Conservation (phyloP, 2,797 vertebrate species). For the Neosilurus mollespiculum region DNA sequence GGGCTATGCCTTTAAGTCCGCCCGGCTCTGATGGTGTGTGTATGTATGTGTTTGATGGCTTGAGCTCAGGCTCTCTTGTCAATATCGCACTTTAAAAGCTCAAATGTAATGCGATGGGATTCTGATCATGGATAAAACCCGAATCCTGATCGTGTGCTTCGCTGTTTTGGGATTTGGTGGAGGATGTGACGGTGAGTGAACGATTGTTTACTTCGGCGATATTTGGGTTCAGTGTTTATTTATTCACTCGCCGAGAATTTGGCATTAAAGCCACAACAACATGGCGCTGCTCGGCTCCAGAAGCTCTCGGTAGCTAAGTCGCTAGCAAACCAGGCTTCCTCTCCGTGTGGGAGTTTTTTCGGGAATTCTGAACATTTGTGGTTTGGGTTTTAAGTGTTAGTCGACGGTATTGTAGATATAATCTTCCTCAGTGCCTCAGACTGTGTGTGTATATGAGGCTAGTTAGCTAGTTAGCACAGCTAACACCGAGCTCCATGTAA, state of each 20-base stretch:
- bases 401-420: background rate
- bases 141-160: conserved; percentile 57
- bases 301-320: conserved; percentile 47
- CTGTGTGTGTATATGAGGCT: background rate
- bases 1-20: conserved; percentile 3
- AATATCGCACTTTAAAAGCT: conserved; percentile 38
- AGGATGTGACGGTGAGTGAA: conserved; percentile 66
- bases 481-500: background rate
- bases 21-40: conserved; percentile 17
- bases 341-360: background rate
- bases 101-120: conserved; percentile 62
- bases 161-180: conserved; percentile 57
- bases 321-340: conserved; percentile 36
- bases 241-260: conserved; percentile 24
- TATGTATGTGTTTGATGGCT: conserved; percentile 31
- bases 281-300: conserved; percentile 52
- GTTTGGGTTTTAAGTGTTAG: background rate
- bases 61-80: conserved; percentile 28
- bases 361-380: too few species aligned
- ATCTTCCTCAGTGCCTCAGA: background rate
- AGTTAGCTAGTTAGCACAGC: conserved; percentile 20
- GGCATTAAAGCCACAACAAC: conserved; percentile 47
- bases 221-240: conserved; percentile 30
- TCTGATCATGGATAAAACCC: conserved; percentile 70
- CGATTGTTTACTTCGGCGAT: conserved; percentile 30